Base-by-base conservation (phyloP, 2,797 vertebrate genomes). In the Esox masquinongy region DNA sequence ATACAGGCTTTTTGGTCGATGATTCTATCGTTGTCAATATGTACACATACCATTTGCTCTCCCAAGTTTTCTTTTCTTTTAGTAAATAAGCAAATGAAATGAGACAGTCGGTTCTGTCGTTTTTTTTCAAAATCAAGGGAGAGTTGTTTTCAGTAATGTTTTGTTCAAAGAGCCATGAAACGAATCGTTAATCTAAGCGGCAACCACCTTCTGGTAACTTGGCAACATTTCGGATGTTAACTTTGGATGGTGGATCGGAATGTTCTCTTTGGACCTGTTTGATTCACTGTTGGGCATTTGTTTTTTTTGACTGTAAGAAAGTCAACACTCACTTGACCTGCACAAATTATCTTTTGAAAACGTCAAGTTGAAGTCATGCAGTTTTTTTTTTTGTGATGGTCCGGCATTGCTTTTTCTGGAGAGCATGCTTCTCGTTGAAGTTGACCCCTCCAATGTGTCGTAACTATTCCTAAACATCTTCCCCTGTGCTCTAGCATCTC, bases 241-340 rank as follows among this genome's bases (percentile, higher is more conserved):
- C 61, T 88, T 90, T 86, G 85, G 85, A 84, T 59, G 36, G 71
- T 17, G 36, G 72, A 61, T 78, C 79, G 68, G 84, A 86, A 83
- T 74, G 79, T 83, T 84, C 79, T 75, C 76, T 75, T 68, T 74
- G 73, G 22, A 39, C 24, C 74, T 75, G 43, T 34, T 76, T 67
- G 75, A 71, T 69, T 82, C 83, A 78, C 69, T 51, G 59, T 50
- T 61, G 24, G 68, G 17, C 61, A 19, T 76, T 82, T 70, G 74
- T 73, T 53, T 76, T 51, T 76, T 61, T 69, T 14, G 63, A 70
- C 63, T 63, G 69, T 75, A 74, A 84, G 31, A 82, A 80, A 89
- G n/a, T 5, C 43, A 70, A 47, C 19, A 11, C 16, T 17, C 22
- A 24, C 34, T 64, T 64, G 56, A 80, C 56, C 68, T 64, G 26